A percentile compares a stretch with the other conserved stretches of the same genome.
Conservation (phyloP, 2,888 invertebrate genomes). For the Atrina japonica region DNA sequence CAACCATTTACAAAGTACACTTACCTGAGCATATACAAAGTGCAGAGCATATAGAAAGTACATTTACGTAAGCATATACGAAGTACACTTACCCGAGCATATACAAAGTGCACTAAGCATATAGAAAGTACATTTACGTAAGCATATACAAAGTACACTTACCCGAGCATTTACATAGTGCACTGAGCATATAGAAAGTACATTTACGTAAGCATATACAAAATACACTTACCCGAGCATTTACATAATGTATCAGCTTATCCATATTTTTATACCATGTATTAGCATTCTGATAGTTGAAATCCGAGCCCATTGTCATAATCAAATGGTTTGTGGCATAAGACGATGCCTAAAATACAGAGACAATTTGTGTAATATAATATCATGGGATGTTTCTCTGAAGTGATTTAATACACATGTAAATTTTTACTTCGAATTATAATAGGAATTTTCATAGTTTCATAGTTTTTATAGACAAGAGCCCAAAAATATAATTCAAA, state of each 20-base stretch:
- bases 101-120: too few relatives aligned
- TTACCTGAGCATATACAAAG: too few relatives aligned
- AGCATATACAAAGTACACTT: too few relatives aligned
- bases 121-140: too few relatives aligned
- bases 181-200: too few relatives aligned
- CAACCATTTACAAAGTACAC: too few relatives aligned
- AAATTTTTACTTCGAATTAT: neutral
- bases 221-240: conserved; percentile 77
- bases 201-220: too few relatives aligned
- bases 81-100: too few relatives aligned
- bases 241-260: conserved; percentile 90
- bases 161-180: too few relatives aligned
- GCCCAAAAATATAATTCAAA: too few relatives aligned
- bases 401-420: neutral
- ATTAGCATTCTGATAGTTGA: conserved; percentile 91
- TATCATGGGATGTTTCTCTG: neutral
- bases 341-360: conserved; percentile 82
- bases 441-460: neutral
- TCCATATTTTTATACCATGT: conserved; percentile 92
- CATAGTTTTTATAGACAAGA: neutral
- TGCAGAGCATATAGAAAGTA: too few relatives aligned
- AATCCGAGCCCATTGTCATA: conserved; percentile 95
- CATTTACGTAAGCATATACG: too few relatives aligned
- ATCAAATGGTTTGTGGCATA: conserved; percentile 86
- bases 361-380: neutral